A percentile compares a stretch with the other conserved stretches of the same genome.
Conservation (phyloP, 2,113 vertebrate genomes). For the Stegastes partitus region DNA sequence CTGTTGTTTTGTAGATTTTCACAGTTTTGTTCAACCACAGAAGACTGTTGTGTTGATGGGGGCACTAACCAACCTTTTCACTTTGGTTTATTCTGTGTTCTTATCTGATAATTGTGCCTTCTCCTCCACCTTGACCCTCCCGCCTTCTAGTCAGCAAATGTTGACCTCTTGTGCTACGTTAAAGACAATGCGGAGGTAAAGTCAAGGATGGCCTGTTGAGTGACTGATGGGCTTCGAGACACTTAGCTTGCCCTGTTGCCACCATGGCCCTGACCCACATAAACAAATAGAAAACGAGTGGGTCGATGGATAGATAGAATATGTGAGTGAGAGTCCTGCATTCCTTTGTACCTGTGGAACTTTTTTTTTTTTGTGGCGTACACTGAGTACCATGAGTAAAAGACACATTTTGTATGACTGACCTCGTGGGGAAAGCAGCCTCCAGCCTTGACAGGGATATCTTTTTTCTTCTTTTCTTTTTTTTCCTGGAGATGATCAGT, state of each 20-base stretch:
- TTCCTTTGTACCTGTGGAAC: not conserved
- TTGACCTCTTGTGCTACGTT: too few relatives aligned
- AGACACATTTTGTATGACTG: slow-evolving; percentile 12
- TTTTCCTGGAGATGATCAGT: slow-evolving; percentile 6
- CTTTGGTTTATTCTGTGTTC: too few relatives aligned
- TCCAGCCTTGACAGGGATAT: slow-evolving; percentile 10
- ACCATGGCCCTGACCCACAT: slow-evolving; percentile 20
- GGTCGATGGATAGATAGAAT: slow-evolving; percentile 11
- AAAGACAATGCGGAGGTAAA: not conserved
- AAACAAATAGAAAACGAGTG: slow-evolving; percentile 14
- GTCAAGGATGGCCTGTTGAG: not conserved
- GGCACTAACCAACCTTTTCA: too few relatives aligned
- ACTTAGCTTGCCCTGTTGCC: slow-evolving; percentile 5
- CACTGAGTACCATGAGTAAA: not conserved
- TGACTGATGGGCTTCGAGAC: slow-evolving; percentile 1
- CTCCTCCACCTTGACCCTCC: too few relatives aligned
- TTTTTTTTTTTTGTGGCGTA: not conserved
- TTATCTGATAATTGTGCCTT: too few relatives aligned
- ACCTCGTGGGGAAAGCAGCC: not conserved
- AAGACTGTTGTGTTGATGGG: too few relatives aligned
- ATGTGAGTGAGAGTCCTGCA: slow-evolving; percentile 9
- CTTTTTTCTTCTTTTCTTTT: not conserved
- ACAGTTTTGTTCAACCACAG: too few relatives aligned
- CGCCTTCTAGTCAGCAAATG: too few relatives aligned
- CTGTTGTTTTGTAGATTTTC: too few relatives aligned